Conservation (phyloP, 2,888 invertebrate species). For the Tinea pellionella region DNA sequence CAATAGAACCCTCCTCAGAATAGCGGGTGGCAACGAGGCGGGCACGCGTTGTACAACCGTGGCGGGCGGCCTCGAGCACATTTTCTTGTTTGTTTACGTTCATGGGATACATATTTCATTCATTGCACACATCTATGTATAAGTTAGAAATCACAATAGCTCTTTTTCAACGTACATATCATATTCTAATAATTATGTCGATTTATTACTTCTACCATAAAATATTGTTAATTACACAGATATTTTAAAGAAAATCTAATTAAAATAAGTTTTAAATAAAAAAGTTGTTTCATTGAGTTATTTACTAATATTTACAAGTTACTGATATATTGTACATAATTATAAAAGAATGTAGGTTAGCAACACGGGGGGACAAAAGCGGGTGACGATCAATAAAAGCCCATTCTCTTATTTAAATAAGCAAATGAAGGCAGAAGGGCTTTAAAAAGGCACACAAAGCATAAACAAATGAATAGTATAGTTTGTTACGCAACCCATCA, state of each 20-base stretch:
- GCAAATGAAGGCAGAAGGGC: not conserved
- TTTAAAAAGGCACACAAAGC: not conserved
- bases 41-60: not conserved
- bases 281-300: too few species aligned
- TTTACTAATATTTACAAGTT: too few species aligned
- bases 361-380: not conserved
- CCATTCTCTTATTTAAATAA: not conserved
- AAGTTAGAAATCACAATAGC: too few species aligned
- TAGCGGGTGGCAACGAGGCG: slow-evolving; percentile 7
- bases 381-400: not conserved
- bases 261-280: too few species aligned
- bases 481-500: slow-evolving; percentile 18
- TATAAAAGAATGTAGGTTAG: slow-evolving; percentile 6
- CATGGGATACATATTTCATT: not conserved
- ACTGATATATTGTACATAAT: too few species aligned
- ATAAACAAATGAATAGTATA: too few species aligned
- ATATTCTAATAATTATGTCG: too few species aligned
- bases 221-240: too few species aligned
- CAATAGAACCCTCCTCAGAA: slow-evolving; percentile 31
- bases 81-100: slow-evolving; percentile 16
- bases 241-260: too few species aligned
- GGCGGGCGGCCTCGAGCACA: slow-evolving; percentile 15
- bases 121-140: not conserved
- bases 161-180: too few species aligned
- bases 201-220: too few species aligned